Evolutionary conservation across 1,140 invertebrate species (phyloP), one percentile per base, ranked within the genome.

Genomic region (Sinonovacula constricta): DNA sequence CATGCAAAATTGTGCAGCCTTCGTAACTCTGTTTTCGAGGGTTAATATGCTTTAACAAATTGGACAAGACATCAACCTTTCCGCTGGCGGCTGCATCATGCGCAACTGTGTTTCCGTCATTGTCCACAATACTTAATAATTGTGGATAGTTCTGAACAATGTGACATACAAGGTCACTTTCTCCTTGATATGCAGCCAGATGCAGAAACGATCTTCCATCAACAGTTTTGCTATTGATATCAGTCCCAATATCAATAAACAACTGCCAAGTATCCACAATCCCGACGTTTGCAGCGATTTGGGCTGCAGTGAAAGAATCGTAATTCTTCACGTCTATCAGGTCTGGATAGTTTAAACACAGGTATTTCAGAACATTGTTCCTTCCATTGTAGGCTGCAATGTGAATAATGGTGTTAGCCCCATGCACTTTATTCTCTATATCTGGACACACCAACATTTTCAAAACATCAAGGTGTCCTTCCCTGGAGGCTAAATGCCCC

Each of bases 11-110:
- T 39, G 71, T 75, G 28, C 71, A 75, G n/a, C 71, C 60, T 66
- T 75, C 71, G 24, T 14, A 24, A 51, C 60, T 75, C 1, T 18
- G 18, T 1, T 51, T 26, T 31, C 24, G 36, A 4, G 62, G 62
- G 36, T 75, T 59, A 15, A 57, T 66, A 26, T 56, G 39, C n/a
- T 66, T 54, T 39, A 54, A 7, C 2, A 75, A 33, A 66, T 54
- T 66, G 18, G 59, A 26, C 12, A 75, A 24, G 14, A 60, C 36
- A 2, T 65, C 12, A 18, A 75, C 31, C 15, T 56, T 65, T 53
- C 71, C 71, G 66, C 71, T 57, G 1, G 71, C 71, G 14, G 60
- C 26, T 15, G 71, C 71, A 66, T 75, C 71, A 39, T 75, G 71
- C 18, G 53, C 71, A 7, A 31, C 39, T 0, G 71, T 65, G 56